A percentile compares a stretch with the other conserved stretches of the same genome.
These are phyloP conservation scores for Melanotaenia parkinsoni DNA, from an alignment of 2,797 vertebrate species.

Conservation along the genomic window DNA sequence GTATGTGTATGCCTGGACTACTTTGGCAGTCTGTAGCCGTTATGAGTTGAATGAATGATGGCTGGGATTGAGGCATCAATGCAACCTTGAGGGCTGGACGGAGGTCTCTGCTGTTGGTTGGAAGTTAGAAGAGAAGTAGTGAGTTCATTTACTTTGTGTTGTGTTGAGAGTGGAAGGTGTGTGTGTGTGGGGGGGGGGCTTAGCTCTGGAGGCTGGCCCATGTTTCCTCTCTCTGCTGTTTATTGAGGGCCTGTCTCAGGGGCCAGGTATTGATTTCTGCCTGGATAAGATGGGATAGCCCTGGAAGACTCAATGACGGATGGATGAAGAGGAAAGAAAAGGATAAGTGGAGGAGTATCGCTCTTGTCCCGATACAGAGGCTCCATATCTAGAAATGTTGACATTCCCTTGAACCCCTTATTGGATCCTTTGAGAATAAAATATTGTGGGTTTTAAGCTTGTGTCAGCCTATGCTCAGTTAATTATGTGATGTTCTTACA, in stretches of 20 bases:
- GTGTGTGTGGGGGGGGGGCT: slow-evolving; percentile 32
- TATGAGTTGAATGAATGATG: slow-evolving; percentile 51
- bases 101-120: slow-evolving; percentile 60
- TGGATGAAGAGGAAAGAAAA: slow-evolving; percentile 63
- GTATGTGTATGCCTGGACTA: slow-evolving; percentile 10
- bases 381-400: slow-evolving; percentile 47
- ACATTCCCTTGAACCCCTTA: slow-evolving; percentile 54
- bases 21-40: slow-evolving; percentile 21
- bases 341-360: slow-evolving; percentile 60
- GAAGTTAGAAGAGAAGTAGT: slow-evolving; percentile 74
- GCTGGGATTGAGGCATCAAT: slow-evolving; percentile 38
- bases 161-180: slow-evolving; percentile 45
- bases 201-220: slow-evolving; percentile 65
- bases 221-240: slow-evolving; percentile 74
- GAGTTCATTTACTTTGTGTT: slow-evolving; percentile 78
- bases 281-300: slow-evolving; percentile 79
- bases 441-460: background rate
- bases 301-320: slow-evolving; percentile 73
- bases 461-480: background rate
- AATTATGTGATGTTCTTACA: slow-evolving; percentile 13
- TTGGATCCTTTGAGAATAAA: slow-evolving; percentile 27
- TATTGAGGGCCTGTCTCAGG: slow-evolving; percentile 76
- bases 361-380: slow-evolving; percentile 49
- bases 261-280: slow-evolving; percentile 78
- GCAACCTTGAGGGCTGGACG: slow-evolving; percentile 61